A percentile compares a stretch with the other conserved stretches of the same genome.
These are phyloP conservation scores for Drosophila imparisetae DNA, from an alignment of 2,888 invertebrate genomes.

Conservation along the genomic window DNA sequence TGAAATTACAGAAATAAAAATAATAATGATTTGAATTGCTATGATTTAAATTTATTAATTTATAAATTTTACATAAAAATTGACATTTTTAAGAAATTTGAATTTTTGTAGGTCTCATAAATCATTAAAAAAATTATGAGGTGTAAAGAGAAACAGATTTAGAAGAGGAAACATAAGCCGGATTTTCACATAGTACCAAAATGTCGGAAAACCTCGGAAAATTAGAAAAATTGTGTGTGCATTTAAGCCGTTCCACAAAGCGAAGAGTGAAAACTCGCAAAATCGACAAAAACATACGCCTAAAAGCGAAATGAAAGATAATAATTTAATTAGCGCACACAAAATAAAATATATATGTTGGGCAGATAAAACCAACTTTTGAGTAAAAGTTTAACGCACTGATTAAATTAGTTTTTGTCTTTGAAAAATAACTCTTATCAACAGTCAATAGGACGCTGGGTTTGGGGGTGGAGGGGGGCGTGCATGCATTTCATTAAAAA, in stretches of 20 bases:
- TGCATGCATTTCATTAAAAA: conserved; percentile 6
- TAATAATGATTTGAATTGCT: not conserved
- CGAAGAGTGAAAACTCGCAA: not conserved
- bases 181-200: not conserved
- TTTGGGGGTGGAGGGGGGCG: not conserved
- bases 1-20: conserved; percentile 1
- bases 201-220: not conserved
- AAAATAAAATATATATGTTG: conserved; percentile 3
- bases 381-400: conserved; percentile 5
- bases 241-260: not conserved
- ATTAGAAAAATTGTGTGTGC: not conserved
- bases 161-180: not conserved
- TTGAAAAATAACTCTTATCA: conserved; percentile 3
- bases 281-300: conserved; percentile 1
- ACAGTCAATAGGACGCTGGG: not conserved
- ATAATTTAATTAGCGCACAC: conserved; percentile 41
- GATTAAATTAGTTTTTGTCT: not conserved
- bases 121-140: not conserved
- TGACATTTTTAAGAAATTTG: rapidly evolving
- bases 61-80: not conserved
- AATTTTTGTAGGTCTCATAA: not conserved
- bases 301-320: conserved; percentile 18
- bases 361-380: conserved; percentile 12
- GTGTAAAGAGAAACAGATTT: not conserved
- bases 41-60: not conserved